Percentiles rank a stretch among this genome's conserved stretches.
These are phyloP conservation scores for Nephila pilipes DNA, from an alignment of 1,140 invertebrate genomes.

Conservation along the genomic window DNA sequence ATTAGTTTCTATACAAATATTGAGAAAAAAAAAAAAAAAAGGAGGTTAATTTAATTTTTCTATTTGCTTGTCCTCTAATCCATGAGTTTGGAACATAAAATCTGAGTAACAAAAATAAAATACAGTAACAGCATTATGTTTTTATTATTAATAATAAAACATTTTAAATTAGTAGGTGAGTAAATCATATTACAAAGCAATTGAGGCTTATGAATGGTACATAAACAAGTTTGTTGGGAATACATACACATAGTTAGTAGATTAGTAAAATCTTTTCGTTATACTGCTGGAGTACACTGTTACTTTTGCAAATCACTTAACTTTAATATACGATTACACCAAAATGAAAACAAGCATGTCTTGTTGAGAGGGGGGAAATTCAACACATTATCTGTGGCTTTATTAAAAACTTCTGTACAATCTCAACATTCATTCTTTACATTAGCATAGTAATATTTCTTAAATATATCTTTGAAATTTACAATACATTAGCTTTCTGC, in stretches of 20 bases:
- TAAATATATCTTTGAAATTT: background rate
- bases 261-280: background rate
- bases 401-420: constrained; percentile 34
- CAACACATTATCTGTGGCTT: background rate
- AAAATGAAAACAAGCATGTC: background rate
- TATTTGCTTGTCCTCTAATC: background rate
- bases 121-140: background rate
- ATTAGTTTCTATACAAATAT: too few species aligned
- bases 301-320: too few species aligned
- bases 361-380: background rate
- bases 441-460: background rate
- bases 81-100: background rate
- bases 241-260: background rate
- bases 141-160: constrained; percentile 1
- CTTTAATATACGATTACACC: too few species aligned
- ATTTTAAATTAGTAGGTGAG: background rate
- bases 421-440: background rate
- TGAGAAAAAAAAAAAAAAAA: too few species aligned
- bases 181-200: constrained; percentile 22
- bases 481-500: background rate
- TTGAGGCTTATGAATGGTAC: background rate
- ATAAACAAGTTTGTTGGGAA: background rate
- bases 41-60: too few species aligned
- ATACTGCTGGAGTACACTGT: background rate
- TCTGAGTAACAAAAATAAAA: background rate